Evolutionary conservation across 2,113 vertebrate genomes (phyloP), one percentile per base, ranked within the genome.

Genomic region (Pavo muticus): DNA sequence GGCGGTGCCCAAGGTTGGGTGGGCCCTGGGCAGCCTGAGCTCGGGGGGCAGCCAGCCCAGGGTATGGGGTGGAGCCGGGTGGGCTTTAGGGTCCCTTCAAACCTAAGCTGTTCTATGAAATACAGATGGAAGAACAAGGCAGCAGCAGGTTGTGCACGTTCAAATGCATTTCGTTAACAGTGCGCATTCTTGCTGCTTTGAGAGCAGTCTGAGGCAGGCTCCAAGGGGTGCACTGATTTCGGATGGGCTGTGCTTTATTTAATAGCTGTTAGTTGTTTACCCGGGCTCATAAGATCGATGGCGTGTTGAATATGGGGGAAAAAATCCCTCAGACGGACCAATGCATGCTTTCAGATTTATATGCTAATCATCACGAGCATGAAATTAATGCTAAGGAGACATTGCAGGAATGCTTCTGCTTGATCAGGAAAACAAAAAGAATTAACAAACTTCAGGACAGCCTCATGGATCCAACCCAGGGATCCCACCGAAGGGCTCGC

Each of bases 221-320:
- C 1, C 0, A 1, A 82, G 64, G 91, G 45, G 74, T 94, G 91
- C 87, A 83, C 19, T 19, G 5, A 17, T 45, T 4, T 54, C 50
- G 63, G 91, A 84, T 30, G 79, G 69, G 87, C 39, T 44, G 84
- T 32, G 6, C 56, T 32, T 40, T 37, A 10, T 13, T 40, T 82
- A 85, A 50, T 45, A 70, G 74, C 77, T 89, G 8, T 83, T 87
- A 76, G 91, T 91, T 92, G 89, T 91, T 95, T 96, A 97, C 96
- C 91, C 94, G 89, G 69, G 80, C 91, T 90, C 81, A 81, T 72
- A 72, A 97, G 91, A 92, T 93, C 87, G 91, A 91, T 32, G 89
- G 89, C 20, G 4, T 14, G 5, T 50, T 59, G 91, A 92, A 90
- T 82, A 85, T 45, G 78, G 37, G 42, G 30, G 40, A 40, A 37